Evolutionary conservation across 1,140 invertebrate species (phyloP), one percentile per base, ranked within the genome.

Genomic region (Bombus turneri): DNA sequence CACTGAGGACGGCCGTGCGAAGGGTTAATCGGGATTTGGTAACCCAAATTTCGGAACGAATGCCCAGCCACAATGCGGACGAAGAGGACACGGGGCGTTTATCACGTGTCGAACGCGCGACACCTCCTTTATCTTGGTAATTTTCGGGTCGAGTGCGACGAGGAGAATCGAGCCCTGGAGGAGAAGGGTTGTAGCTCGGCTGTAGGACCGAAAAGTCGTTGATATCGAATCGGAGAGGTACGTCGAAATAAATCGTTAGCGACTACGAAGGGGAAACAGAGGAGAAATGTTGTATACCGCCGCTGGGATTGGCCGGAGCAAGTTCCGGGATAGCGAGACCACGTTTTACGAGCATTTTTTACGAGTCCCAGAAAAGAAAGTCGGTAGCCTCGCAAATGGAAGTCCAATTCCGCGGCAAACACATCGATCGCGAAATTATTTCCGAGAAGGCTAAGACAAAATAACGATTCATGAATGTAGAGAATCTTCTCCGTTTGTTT

Each of bases 181-280:
- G 76, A 83, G 37, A 77, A 90, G 86, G 86, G 88, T 90, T 88
- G 84, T 18, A 39, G n/a, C 34, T 79, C 18, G 78, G 66, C 74
- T 41, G n/a, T 22, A 69, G 84, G 83, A 83, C 81, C 89, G 87
- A 91, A 88, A 91, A 91, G 90, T 91, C 90, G 90, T 91, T 89
- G 90, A 91, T 91, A 91, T 91, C 87, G 86, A 91, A 87, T 91
- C 81, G 66, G 74, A 80, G 82, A 91, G 53, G 90, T 77, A 83
- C 81, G 87, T 83, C 31, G 90, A 86, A 91, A 91, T 91, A 91
- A 91, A 91, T 91, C 90, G 90, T 90, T 87, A 91, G 85, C 84
- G 47, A 78, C 62, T 68, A 59, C 66, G 66, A 75, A 62, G 80
- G 78, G 76, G 53, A 66, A 80, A 77, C 37, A 22, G 66, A 43